A percentile compares a stretch with the other conserved stretches of the same genome.
Conservation (phyloP, 2,888 invertebrate genomes). For the Rambutsinella grinnellia region DNA sequence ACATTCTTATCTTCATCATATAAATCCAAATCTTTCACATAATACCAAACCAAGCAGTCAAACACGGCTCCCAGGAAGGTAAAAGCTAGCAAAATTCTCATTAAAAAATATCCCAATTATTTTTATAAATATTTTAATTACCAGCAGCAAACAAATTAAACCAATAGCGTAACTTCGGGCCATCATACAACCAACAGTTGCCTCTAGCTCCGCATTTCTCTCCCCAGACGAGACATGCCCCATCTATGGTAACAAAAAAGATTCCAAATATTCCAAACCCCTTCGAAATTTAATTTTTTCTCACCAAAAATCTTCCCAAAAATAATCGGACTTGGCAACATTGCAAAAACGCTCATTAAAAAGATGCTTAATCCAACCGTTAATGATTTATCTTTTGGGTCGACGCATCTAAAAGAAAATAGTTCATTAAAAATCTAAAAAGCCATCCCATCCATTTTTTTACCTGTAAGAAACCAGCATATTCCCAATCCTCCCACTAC, state of each 20-base stretch:
- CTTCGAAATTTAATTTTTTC: no score
- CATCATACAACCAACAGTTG: slow-evolving; percentile 83
- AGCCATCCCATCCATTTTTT: no score
- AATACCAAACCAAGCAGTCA: slow-evolving; percentile 71
- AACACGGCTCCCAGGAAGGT: slow-evolving; percentile 70
- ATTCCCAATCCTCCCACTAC: slow-evolving; percentile 78
- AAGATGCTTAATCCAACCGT: slow-evolving; percentile 76
- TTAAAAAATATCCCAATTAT: not conserved
- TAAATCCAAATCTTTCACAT: slow-evolving; percentile 70
- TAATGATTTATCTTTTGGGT: slow-evolving; percentile 76
- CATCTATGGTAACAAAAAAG: slow-evolving; percentile 71
- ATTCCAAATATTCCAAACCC: not conserved
- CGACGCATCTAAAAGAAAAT: slow-evolving; percentile 73
- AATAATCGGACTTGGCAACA: slow-evolving; percentile 80
- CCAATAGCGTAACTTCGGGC: slow-evolving; percentile 75
- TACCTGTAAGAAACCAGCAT: slow-evolving; percentile 76
- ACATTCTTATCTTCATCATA: slow-evolving; percentile 67
- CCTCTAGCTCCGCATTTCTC: slow-evolving; percentile 79
- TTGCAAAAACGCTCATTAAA: slow-evolving; percentile 75
- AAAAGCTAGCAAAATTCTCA: slow-evolving; percentile 67
- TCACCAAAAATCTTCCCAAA: slow-evolving; percentile 79
- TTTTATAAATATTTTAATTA: slow-evolving; percentile 58
- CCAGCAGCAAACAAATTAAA: slow-evolving; percentile 77
- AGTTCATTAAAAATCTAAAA: not conserved
- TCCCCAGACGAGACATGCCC: slow-evolving; percentile 80